Percentiles rank a stretch among this genome's conserved stretches.
These are phyloP conservation scores for Gobiocypris rarus DNA, from an alignment of 2,113 vertebrate genomes.

Conservation along the genomic window DNA sequence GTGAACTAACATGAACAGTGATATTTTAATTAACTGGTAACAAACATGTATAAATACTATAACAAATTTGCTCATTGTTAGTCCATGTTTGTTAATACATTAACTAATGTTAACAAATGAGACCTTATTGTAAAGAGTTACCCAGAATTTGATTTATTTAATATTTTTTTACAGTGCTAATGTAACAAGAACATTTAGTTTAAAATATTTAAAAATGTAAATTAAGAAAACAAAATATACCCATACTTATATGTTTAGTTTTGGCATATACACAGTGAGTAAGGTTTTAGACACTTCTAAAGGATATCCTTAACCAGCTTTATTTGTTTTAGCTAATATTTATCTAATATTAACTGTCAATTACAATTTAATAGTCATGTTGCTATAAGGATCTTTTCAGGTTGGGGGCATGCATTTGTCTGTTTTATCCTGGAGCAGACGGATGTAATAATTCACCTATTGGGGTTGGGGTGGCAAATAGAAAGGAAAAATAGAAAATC, in stretches of 20 bases:
- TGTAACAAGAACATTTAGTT: no score
- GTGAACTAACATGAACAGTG: no score
- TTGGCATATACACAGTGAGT: neutral
- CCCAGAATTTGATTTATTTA: no score
- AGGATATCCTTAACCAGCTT: neutral
- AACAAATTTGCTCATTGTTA: no score
- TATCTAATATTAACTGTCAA: constrained; percentile 26
- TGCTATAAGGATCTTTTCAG: neutral
- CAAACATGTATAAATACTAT: no score
- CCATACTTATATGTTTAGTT: neutral
- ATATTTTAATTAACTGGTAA: no score
- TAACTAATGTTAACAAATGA: no score
- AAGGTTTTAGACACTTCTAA: neutral
- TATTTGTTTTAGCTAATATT: constrained; percentile 16
- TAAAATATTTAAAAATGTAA: no score
- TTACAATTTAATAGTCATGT: neutral
- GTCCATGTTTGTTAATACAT: no score
- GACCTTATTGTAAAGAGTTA: no score
- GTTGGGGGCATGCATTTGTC: neutral
- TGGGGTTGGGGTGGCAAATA: neutral
- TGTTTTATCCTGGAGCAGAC: constrained; percentile 31
- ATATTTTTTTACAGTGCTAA: no score
- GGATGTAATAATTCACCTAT: constrained; percentile 40
- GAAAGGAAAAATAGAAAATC: neutral
- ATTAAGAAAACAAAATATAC: neutral